Base-by-base conservation (phyloP, 2,888 invertebrate genomes). In the Isoperla grammatica region DNA sequence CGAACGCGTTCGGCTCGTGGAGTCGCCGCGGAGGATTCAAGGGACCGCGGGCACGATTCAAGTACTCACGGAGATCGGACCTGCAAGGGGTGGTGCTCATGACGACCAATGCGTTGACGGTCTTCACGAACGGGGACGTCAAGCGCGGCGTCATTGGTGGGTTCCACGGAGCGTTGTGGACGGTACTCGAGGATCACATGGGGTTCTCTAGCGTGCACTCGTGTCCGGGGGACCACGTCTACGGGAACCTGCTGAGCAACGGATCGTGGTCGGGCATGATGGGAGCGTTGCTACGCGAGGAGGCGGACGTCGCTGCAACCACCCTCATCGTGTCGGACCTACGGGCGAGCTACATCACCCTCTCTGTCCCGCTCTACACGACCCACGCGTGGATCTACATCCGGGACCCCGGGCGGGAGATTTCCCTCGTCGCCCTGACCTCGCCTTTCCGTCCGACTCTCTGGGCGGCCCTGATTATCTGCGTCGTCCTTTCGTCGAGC, bases 231-330 rank as follows among this genome's bases (percentile, higher is more conserved):
- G 54, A 40, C 15, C 54, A 54, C 39, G 40, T 19, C 17, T 37
- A 19, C 12, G 54, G 54, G 5, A 39, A 37, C 20, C 15, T 54
- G 35, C 23, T 35, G 4, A 35, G 5, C 13, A 6, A 37, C 35
- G 54, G 54, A 3, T 39, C 20, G 6, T 54, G 54, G 54, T 39
- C 54, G 9, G 54, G 54, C 2, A 35, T 35, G 29, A 54, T 54
- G 54, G 39, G n/a, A n/a, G 5, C 40, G 54, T 19, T 54, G 6
- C 19, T 54, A 8, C 2, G 4, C n/a, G 35, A 35, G 3, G 17
- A 35, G 13, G 54, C 17, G 3, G 54, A 54, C n/a, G 35, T 54
- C 17, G 54, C 39, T 13, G 29, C 40, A 4, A 54, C 54, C 15
- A 13, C 29, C 29, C 17, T 40, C 35, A 39, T 39, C 29, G 37